phyloP scores from a whole-genome alignment of 2,888 invertebrate genomes.

The Trissolcus brochymenae region DNA sequence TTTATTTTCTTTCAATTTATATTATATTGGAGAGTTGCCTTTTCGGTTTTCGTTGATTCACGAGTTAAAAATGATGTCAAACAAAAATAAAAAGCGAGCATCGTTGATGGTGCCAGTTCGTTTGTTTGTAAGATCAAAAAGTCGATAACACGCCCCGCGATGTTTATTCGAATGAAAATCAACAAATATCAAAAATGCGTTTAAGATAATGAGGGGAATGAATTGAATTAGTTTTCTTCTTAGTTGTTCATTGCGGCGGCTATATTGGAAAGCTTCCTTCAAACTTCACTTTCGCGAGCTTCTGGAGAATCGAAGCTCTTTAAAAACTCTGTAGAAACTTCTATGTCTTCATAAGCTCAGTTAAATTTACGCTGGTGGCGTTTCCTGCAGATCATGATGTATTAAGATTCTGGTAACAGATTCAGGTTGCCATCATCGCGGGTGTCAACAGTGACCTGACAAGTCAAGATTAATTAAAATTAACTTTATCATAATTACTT shows the following conservation, averaged over 20 bases:
- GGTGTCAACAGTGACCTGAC: no score
- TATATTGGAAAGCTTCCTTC: constrained; percentile 31
- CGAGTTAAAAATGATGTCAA: no score
- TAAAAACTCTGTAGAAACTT: constrained; percentile 41
- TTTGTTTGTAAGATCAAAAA: no score
- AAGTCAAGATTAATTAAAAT: no score
- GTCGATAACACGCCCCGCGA: no score
- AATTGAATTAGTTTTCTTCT: constrained; percentile 43
- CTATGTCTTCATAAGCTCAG: constrained; percentile 31
- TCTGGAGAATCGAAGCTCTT: constrained; percentile 25
- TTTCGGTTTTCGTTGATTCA: no score
- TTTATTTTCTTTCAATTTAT: no score
- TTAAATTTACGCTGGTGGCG: constrained; percentile 37
- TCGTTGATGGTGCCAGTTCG: no score
- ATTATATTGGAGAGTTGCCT: no score
- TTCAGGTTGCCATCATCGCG: no score
- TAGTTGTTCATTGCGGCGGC: constrained; percentile 31
- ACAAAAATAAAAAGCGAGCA: no score
- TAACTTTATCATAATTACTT: no score
- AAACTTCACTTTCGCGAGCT: constrained; percentile 47
- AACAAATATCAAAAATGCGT: not conserved
- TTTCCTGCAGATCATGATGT: constrained; percentile 24
- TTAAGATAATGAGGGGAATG: constrained; percentile 23
- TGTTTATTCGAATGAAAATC: not conserved
- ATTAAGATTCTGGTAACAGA: not conserved